Evolutionary conservation across 2,888 invertebrate species (phyloP).

Genomic region (Thyatira batis): DNA sequence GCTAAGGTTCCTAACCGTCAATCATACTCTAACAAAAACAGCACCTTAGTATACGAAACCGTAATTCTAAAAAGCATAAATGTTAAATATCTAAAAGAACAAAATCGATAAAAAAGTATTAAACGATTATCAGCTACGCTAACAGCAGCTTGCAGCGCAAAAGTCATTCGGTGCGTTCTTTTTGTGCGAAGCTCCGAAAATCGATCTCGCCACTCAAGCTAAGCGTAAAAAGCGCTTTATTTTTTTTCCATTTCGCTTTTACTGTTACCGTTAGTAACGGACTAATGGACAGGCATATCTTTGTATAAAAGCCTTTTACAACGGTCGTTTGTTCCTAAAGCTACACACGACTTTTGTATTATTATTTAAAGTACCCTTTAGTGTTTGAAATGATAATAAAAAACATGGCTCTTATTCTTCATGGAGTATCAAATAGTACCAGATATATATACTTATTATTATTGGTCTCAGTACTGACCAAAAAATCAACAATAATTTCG

Average conservation of each 20-base stretch:
- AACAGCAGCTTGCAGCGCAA: slow-evolving; percentile 5
- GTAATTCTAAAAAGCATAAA: too few relatives aligned
- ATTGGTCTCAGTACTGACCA: too few relatives aligned
- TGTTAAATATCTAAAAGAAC: not conserved
- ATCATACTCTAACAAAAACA: too few relatives aligned
- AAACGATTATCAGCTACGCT: not conserved
- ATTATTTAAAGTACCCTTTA: not conserved
- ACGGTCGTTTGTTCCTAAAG: not conserved
- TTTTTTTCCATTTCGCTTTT: slow-evolving; percentile 23
- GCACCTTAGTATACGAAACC: too few relatives aligned
- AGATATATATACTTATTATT: too few relatives aligned
- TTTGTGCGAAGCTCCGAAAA: slow-evolving; percentile 23
- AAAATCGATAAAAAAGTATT: not conserved
- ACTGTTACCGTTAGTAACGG: slow-evolving; percentile 23
- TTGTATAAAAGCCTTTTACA: slow-evolving; percentile 32
- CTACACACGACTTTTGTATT: not conserved
- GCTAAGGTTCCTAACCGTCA: too few relatives aligned
- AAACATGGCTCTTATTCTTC: not conserved
- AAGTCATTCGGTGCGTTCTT: slow-evolving; percentile 29
- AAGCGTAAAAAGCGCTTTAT: slow-evolving; percentile 24
- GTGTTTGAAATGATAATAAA: not conserved
- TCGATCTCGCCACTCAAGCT: slow-evolving; percentile 27
- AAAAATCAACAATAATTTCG: too few relatives aligned
- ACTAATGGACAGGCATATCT: slow-evolving; percentile 35
- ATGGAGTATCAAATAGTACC: too few relatives aligned